Base-by-base conservation (phyloP, 2,113 vertebrate genomes). In the Paracanthobrama guichenoti region DNA sequence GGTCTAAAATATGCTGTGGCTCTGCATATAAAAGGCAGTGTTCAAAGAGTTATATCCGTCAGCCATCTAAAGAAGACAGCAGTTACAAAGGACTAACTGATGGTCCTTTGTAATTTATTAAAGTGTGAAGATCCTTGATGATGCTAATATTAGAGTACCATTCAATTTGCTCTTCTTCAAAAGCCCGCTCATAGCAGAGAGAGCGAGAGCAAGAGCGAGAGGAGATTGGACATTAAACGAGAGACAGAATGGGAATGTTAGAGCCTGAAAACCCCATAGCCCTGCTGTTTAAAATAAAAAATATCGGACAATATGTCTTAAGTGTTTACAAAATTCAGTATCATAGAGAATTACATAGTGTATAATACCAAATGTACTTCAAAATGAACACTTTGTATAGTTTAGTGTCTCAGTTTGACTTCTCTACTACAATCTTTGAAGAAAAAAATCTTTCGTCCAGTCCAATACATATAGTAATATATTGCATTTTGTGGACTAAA, bases 101-200 rank as follows among this genome's bases (percentile, higher is more conserved):
- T 93, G 92, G 86, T 86, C 91, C 90, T 93, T 91, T 90, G 90
- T 93, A 92, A 91, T 92, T 92, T 91, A 94, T 93, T 94, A 94
- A 92, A 93, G 90, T 89, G 90, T 92, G 90, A 90, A 90, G 90
- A 89, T 92, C 85, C 82, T 89, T 89, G 90, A 89, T 93, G 91
- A 90, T 92, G 93, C 89, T 93, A 92, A 93, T 93, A 93, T 90
- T 93, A 91, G 92, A 94, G 92, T 92, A 93, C 90, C 88, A 91
- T 91, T 93, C 86, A 92, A 90, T 92, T 92, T 91, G 88, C 91
- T 91, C 88, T 90, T 93, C 77, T 87, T 93, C 89, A 91, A 92
- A 92, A 89, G 85, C 78, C 90, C 88, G 88, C 73, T 90, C 87
- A 90, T 84, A 90, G 79, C 28, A 50, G 10, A 81, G 84, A 88